Evolutionary conservation across 1,140 invertebrate species (phyloP).

Genomic region (Heliothis virescens): DNA sequence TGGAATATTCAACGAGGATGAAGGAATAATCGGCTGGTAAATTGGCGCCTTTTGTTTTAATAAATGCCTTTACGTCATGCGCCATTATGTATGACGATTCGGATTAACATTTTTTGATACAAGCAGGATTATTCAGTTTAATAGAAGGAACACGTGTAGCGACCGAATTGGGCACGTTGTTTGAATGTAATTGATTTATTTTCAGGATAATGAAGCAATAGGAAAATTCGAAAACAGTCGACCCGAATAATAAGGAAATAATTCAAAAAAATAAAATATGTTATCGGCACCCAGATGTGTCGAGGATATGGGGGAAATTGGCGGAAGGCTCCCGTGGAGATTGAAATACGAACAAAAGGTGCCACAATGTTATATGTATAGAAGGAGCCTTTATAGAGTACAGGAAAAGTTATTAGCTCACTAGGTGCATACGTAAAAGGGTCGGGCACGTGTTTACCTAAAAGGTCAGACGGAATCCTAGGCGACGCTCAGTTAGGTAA

Average conservation of each 20-base stretch:
- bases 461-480: background rate
- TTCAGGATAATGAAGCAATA: conserved; percentile 7
- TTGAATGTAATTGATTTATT: conserved; percentile 2
- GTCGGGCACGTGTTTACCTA: conserved; percentile 20
- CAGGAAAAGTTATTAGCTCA: conserved; percentile 23
- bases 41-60: conserved; percentile 17
- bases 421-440: background rate
- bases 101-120: background rate
- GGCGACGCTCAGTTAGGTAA: background rate
- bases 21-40: conserved; percentile 8
- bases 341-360: conserved; percentile 37
- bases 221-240: conserved; percentile 2
- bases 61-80: conserved; percentile 2
- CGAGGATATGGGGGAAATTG: conserved; percentile 40
- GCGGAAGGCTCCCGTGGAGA: conserved; percentile 27
- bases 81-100: conserved; percentile 1
- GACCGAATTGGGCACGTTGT: background rate
- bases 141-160: too few species aligned
- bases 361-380: conserved; percentile 2
- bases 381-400: background rate
- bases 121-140: too few species aligned
- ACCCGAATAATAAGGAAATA: conserved; percentile 30
- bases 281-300: conserved; percentile 34
- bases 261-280: conserved; percentile 38
- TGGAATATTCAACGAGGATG: conserved; percentile 14